Percentiles rank a stretch among this genome's conserved stretches.
Conservation (phyloP, 1,140 invertebrate species). For the Ceratina calcarata region DNA sequence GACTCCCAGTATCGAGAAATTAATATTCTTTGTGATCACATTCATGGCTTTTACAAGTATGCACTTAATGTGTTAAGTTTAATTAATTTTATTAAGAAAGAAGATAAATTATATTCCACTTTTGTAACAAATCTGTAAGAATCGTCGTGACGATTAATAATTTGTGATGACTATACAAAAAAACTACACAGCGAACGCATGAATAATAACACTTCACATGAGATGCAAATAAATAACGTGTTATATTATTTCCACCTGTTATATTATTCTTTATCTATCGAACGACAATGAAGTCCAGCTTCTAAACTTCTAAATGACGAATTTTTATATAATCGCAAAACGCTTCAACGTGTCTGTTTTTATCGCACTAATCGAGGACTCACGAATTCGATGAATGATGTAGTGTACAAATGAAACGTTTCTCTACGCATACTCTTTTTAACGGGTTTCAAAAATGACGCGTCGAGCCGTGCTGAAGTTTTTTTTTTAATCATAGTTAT, state of each 20-base stretch:
- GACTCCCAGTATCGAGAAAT: background rate
- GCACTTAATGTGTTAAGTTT: background rate
- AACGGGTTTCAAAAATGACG: constrained; percentile 50
- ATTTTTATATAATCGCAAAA: constrained; percentile 13
- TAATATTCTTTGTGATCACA: background rate
- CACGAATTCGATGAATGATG: background rate
- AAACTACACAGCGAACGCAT: constrained; percentile 4
- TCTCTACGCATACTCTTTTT: background rate
- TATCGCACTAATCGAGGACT: background rate
- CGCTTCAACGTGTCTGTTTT: background rate
- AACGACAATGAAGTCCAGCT: constrained; percentile 30
- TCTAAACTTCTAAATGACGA: constrained; percentile 36
- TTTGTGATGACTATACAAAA: background rate
- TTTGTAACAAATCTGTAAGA: constrained; percentile 12
- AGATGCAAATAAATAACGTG: constrained; percentile 37
- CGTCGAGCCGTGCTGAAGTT: constrained; percentile 58
- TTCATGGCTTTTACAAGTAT: background rate
- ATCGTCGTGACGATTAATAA: background rate
- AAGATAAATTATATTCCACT: background rate
- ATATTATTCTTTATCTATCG: constrained; percentile 23
- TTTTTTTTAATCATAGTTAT: constrained; percentile 80
- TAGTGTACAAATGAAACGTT: constrained; percentile 5
- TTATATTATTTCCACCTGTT: constrained; percentile 7
- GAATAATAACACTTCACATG: constrained; percentile 1
- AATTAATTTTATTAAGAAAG: constrained; percentile 5